Percentiles rank a stretch among this genome's conserved stretches.
Conservation (phyloP, 2,888 invertebrate genomes). For the Apantesis nais region DNA sequence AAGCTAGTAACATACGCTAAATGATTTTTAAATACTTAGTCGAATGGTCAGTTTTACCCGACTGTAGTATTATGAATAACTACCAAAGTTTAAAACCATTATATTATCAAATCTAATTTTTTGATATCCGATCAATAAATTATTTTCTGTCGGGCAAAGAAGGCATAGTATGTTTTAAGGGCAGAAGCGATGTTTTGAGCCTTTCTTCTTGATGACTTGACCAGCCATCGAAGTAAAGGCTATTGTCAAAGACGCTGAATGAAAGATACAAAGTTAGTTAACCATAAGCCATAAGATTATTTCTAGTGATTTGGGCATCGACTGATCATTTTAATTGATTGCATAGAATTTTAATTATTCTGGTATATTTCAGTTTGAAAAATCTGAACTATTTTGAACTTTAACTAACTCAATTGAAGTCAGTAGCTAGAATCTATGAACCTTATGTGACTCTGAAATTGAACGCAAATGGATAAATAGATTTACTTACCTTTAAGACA, state of each 20-base stretch:
- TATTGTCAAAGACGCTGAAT: constrained; percentile 32
- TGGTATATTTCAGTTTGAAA: not conserved
- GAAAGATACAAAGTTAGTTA: not conserved
- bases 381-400: not conserved
- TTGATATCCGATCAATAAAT: no score
- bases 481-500: not conserved
- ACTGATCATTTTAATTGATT: not conserved
- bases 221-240: constrained; percentile 31
- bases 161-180: not conserved
- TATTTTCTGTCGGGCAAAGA: not conserved
- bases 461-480: no score
- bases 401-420: no score
- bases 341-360: not conserved
- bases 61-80: no score
- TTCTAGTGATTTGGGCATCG: not conserved
- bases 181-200: constrained; percentile 34
- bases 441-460: not conserved
- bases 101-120: no score
- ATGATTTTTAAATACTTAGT: no score
- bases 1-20: no score
- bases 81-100: no score
- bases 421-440: no score
- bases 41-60: no score
- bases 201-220: constrained; percentile 34
- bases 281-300: not conserved